Evolutionary conservation across 2,888 invertebrate species (phyloP).

Genomic region (Drosophila limbata): DNA sequence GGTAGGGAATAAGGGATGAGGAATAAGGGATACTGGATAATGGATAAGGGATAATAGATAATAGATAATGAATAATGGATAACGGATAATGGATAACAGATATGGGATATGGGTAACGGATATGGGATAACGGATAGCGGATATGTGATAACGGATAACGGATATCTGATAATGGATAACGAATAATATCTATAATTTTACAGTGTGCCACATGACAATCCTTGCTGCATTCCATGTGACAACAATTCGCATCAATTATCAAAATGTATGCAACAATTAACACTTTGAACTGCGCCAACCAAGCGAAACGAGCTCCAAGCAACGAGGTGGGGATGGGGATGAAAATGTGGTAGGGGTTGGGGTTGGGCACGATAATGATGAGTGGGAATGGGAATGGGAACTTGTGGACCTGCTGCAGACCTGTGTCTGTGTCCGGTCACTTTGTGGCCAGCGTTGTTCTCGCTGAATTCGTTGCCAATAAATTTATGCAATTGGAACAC

Average conservation of each 20-base stretch:
- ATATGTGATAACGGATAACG: too few relatives aligned
- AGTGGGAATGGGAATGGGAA: constrained; percentile 6
- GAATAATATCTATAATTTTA: too few relatives aligned
- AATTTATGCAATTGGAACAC: constrained; percentile 77
- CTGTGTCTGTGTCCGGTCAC: constrained; percentile 25
- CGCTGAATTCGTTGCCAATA: constrained; percentile 72
- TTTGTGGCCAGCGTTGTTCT: background rate
- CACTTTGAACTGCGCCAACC: constrained; percentile 70
- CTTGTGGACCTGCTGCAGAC: constrained; percentile 23
- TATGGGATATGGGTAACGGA: too few relatives aligned
- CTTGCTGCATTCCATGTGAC: constrained; percentile 19
- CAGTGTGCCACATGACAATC: background rate
- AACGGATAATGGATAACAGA: too few relatives aligned
- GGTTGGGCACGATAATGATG: background rate
- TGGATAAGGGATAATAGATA: too few relatives aligned
- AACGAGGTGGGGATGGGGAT: constrained; percentile 5
- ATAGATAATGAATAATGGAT: too few relatives aligned
- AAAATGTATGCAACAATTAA: constrained; percentile 75
- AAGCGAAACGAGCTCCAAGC: constrained; percentile 28
- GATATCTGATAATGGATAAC: too few relatives aligned
- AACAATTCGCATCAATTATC: constrained; percentile 66
- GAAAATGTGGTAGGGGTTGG: constrained; percentile 13
- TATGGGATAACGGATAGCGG: too few relatives aligned
- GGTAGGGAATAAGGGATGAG: too few relatives aligned
- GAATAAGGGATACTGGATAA: too few relatives aligned